Evolutionary conservation across 2,113 vertebrate genomes (phyloP), one percentile per base, ranked within the genome.

Genomic region (Mionectes macconnelli): DNA sequence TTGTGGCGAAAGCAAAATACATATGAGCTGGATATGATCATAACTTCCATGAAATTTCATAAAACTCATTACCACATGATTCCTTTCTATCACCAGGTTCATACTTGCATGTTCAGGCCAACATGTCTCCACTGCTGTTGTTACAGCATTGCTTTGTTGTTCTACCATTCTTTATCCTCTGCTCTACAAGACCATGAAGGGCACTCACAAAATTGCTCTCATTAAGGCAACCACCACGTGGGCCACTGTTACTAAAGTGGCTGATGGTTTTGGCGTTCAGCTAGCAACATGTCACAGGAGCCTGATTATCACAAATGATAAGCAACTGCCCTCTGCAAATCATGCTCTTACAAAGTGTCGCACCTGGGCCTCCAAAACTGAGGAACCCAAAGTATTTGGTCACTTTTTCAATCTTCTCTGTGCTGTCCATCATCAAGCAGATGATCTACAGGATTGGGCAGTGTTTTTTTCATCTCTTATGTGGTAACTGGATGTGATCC

Each of bases 1-100:
- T 96, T 97, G 96, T 95, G 84, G 93, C 92, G 90, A 94, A 97
- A 98, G 97, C 94, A 96, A 97, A 98, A 95, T 92, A 89, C 78
- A 44, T 82, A 78, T 94, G 95, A 97, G 92, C 81, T 96, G 95
- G 91, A 85, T 93, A 88, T 75, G 90, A 94, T 95, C 79, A 16
- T 35, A 25, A 30, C 87, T 94, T 89, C 97, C 84, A 93, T 52
- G 74, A 89, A 94, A 94, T 74, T 72, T 63, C 90, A 83, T 87
- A 89, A 93, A 96, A 94, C 72, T 90, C 77, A 23, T 70, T 63
- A 92, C 64, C 89, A 85, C 72, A 33, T 91, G 75, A 66, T 94
- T 94, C 84, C 96, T 94, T 96, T 93, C 86, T 96, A 25, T 80
- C 63, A 66, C 55, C 42, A 63, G 77, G 67, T 87, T 94, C 85